Conservation (phyloP, 2,113 vertebrate species). For the Pitta sordida region DNA sequence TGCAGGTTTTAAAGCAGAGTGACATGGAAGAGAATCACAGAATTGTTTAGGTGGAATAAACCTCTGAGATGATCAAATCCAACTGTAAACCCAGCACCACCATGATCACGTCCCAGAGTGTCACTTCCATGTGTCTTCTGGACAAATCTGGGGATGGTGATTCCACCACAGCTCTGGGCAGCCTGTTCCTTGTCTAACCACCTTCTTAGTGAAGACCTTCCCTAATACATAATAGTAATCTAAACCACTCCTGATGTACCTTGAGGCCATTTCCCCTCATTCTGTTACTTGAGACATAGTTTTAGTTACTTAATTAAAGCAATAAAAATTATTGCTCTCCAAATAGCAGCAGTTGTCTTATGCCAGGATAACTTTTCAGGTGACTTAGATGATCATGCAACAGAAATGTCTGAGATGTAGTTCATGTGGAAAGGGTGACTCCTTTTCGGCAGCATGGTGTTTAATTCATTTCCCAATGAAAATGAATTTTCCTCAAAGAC, state of each 20-base stretch:
- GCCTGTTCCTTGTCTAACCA: background rate
- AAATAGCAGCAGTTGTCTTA: background rate
- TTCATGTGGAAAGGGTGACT: background rate
- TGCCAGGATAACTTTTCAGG: background rate
- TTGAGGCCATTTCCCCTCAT: background rate
- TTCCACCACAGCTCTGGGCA: background rate
- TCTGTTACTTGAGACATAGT: background rate
- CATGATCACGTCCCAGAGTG: background rate
- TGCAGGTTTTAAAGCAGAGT: background rate
- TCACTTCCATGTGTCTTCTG: fast-evolving
- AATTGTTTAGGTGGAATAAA: background rate
- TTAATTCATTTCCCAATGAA: background rate
- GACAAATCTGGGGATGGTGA: background rate
- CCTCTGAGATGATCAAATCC: background rate
- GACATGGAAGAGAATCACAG: background rate
- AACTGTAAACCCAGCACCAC: background rate
- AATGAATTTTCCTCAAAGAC: background rate
- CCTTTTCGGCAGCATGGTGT: background rate
- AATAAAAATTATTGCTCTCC: background rate
- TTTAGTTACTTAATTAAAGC: background rate
- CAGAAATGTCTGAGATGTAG: background rate
- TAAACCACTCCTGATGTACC: background rate
- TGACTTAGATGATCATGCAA: background rate
- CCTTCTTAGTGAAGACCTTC: background rate
- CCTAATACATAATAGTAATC: background rate